Base-by-base conservation (phyloP, 2,888 invertebrate species). In the Iphiclides podalirius region DNA sequence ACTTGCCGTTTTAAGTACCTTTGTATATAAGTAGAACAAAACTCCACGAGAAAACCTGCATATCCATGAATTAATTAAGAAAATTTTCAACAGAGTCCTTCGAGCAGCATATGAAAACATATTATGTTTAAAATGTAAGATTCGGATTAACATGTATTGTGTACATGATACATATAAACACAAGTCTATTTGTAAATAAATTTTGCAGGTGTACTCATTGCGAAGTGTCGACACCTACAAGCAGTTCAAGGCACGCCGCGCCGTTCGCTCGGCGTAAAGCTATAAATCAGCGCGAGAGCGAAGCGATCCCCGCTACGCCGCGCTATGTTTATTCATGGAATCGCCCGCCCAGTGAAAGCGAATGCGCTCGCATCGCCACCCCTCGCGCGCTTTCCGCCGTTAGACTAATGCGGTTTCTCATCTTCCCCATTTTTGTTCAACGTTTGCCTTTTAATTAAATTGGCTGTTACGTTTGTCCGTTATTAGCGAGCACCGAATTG, bases 301-400 rank as follows among this genome's bases (percentile, higher is more conserved):
- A 41, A 62, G 66, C 74, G 76, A 78, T 78, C 75, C 77, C 78
- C 75, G 74, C 71, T 67, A 17, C 15, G 75, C 57, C 70, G 71
- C 73, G 75, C 78, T 76, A 84, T 86, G 85, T 86, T 85, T 87
- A 87, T 87, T 87, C 87, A 87, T 86, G 86, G 79, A 76, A 83
- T 79, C 78, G 81, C 79, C 76, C 80, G 75, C 78, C 79, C 73
- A 75, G 69, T 67, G 84, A 82, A 80, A 85, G 82, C 73, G 83
- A 83, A 79, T 79, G 79, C 83, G 79, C 82, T 79, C 82, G 81
- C 79, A 31, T 23, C 31, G n/a, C 28, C 46, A 31, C 35, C 44
- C 44, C 37, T 38, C 26, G 31, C 50, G 40, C 17, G 45, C 20
- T 39, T 45, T 35, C 40, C 44, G 44, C 35, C 50, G 49, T 40